Conservation (phyloP, 1,140 invertebrate genomes). For the Drosophila nannoptera region DNA sequence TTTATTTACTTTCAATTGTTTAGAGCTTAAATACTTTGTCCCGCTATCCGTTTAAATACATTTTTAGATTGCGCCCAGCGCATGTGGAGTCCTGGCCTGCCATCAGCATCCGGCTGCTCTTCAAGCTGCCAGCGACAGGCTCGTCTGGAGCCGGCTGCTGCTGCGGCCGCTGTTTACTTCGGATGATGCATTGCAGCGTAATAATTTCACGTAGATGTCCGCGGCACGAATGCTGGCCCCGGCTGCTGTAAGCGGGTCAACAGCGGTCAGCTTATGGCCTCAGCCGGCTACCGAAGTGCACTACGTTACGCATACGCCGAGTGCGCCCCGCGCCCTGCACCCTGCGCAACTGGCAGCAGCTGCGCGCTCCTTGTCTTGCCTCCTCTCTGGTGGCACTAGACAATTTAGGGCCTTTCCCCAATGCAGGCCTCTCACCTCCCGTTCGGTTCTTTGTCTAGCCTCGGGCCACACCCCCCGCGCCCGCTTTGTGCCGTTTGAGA, state of each 20-base stretch:
- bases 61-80: not conserved
- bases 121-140: constrained; percentile 59
- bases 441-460: not conserved
- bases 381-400: constrained; percentile 1
- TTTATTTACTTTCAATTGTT: constrained; percentile 60
- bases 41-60: constrained; percentile 16
- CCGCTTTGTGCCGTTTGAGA: constrained; percentile 6
- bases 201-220: constrained; percentile 74
- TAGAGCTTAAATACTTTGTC: constrained; percentile 62
- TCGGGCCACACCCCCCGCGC: constrained; percentile 2
- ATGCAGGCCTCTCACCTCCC: not conserved
- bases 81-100: not conserved
- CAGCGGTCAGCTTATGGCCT: not conserved
- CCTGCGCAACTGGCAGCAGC: constrained; percentile 1
- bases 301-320: constrained; percentile 34
- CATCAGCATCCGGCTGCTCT: constrained; percentile 13
- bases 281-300: constrained; percentile 17
- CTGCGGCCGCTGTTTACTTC: constrained; percentile 59
- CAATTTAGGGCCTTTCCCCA: constrained; percentile 34
- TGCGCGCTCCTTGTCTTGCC: not conserved
- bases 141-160: constrained; percentile 10
- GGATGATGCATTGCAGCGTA: constrained; percentile 73
- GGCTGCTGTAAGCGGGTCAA: constrained; percentile 24
- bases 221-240: constrained; percentile 50
- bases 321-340: constrained; percentile 10